These are phyloP conservation scores for Neodiprion pinetum DNA, from an alignment of 1,140 invertebrate species.

Conservation along the genomic window DNA sequence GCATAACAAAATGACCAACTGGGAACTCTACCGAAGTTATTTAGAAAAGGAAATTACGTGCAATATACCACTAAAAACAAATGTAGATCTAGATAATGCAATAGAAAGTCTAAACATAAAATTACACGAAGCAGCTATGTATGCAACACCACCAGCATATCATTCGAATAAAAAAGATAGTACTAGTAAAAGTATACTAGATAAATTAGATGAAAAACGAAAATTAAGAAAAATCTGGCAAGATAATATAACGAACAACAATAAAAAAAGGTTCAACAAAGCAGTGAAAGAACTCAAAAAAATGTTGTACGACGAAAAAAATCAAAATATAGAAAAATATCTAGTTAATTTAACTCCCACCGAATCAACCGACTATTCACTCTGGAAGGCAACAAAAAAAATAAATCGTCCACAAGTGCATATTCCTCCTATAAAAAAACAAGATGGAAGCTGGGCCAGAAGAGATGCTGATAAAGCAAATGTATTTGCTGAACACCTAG, in stretches of 20 bases:
- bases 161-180: background rate
- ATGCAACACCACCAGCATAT: no score
- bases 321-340: constrained; percentile 10
- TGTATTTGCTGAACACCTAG: constrained; percentile 27
- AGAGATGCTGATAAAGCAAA: constrained; percentile 30
- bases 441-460: constrained; percentile 30
- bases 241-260: background rate
- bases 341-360: constrained; percentile 12
- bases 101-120: background rate
- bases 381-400: constrained; percentile 32
- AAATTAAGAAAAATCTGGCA: constrained; percentile 4
- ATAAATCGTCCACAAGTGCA: no score
- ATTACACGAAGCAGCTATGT: constrained; percentile 8
- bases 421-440: constrained; percentile 24
- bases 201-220: constrained; percentile 13
- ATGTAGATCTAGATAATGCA: background rate
- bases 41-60: background rate
- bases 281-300: constrained; percentile 10
- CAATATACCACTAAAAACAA: background rate
- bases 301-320: background rate
- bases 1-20: background rate
- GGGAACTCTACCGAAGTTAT: background rate
- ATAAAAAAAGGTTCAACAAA: constrained; percentile 16
- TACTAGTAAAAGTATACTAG: background rate
- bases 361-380: constrained; percentile 25